Conservation (phyloP, 1,140 invertebrate species). For the Kradibia gibbosae region DNA sequence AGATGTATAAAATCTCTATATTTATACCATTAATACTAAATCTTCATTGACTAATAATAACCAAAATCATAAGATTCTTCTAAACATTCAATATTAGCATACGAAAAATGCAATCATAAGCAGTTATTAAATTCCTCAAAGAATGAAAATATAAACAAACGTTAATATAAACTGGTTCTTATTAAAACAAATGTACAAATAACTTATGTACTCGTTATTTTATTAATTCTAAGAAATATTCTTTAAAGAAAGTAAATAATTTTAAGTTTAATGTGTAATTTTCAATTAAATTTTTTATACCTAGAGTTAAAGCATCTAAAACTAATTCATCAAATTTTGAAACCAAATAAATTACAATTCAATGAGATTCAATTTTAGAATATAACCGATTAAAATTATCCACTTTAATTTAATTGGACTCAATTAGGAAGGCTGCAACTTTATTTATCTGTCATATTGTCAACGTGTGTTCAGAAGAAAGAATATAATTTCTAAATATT, state of each 20-base stretch:
- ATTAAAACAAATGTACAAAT: neutral
- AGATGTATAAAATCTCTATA: neutral
- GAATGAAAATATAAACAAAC: neutral
- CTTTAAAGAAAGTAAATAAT: neutral
- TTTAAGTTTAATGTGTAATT: too few relatives aligned
- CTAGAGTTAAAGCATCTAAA: neutral
- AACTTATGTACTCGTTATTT: neutral
- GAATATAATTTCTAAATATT: neutral
- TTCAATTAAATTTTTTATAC: too few relatives aligned
- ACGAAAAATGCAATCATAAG: neutral
- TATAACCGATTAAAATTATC: neutral
- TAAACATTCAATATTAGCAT: neutral
- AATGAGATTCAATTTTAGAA: neutral
- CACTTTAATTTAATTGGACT: conserved; percentile 14
- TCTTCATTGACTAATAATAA: neutral
- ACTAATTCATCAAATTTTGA: neutral
- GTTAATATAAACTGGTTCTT: neutral
- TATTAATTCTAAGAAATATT: neutral
- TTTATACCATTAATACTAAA: neutral
- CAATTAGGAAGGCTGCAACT: conserved; percentile 14
- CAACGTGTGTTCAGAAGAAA: neutral
- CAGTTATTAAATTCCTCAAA: neutral
- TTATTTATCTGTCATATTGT: conserved; percentile 21
- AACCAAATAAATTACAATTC: neutral
- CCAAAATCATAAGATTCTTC: neutral